Percentiles rank a stretch among this genome's conserved stretches.
These are phyloP conservation scores for Nemopilema nomurai DNA, from an alignment of 30 jellyfish, hydroid and myxozoan species.

Conservation along the genomic window DNA sequence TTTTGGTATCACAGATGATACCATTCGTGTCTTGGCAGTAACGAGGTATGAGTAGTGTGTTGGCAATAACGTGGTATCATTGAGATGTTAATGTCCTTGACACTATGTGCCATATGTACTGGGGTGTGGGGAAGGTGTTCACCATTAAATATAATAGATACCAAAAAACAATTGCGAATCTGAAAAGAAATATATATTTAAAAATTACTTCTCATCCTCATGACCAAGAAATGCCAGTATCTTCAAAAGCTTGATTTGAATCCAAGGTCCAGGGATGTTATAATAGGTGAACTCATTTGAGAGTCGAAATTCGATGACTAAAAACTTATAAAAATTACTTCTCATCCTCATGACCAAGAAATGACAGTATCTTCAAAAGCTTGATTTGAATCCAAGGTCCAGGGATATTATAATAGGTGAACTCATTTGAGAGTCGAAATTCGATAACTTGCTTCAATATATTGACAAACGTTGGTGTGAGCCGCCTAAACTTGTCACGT, in stretches of 20 bases:
- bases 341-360: slow-evolving; percentile 77
- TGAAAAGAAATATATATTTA: too few relatives aligned
- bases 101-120: too few relatives aligned
- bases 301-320: slow-evolving; percentile 44
- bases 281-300: slow-evolving; percentile 69
- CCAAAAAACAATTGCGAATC: too few relatives aligned
- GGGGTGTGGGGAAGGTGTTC: too few relatives aligned
- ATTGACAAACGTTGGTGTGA: slow-evolving; percentile 70
- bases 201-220: slow-evolving; percentile 64
- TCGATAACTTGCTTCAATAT: slow-evolving; percentile 67
- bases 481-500: slow-evolving; percentile 54
- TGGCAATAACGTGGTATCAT: too few relatives aligned
- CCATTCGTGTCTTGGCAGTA: too few relatives aligned
- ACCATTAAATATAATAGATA: too few relatives aligned
- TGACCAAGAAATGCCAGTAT: slow-evolving; percentile 81
- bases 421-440: slow-evolving; percentile 63
- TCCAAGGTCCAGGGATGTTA: slow-evolving; percentile 95
- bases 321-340: slow-evolving; percentile 64
- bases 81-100: too few relatives aligned
- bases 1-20: too few relatives aligned
- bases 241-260: slow-evolving; percentile 69
- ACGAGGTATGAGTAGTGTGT: too few relatives aligned
- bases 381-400: slow-evolving; percentile 94
- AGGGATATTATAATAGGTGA: slow-evolving; percentile 72
- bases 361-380: slow-evolving; percentile 70